These are phyloP conservation scores for Notolepis coatsorum DNA, from an alignment of 2,797 vertebrate genomes.

Conservation along the genomic window DNA sequence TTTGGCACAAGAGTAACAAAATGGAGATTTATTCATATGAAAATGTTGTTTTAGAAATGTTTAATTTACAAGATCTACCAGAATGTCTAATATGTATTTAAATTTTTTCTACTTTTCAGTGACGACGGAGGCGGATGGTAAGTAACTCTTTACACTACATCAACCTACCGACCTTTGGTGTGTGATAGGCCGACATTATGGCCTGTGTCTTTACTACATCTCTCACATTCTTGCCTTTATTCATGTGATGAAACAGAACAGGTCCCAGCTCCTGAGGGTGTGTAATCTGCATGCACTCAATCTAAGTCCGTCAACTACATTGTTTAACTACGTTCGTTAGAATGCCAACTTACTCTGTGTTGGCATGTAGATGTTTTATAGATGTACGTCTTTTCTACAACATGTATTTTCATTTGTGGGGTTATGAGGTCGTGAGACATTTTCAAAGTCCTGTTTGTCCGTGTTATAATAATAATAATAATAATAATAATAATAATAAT, in stretches of 20 bases:
- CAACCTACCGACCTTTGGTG: conserved; percentile 44
- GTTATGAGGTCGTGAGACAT: too few species aligned
- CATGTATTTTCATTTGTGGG: conserved; percentile 4
- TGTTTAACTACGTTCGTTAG: background rate
- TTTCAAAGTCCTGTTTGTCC: too few species aligned
- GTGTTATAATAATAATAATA: too few species aligned
- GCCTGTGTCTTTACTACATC: conserved; percentile 47
- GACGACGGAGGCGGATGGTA: conserved; percentile 60
- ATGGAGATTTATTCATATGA: too few species aligned
- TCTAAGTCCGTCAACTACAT: conserved; percentile 4
- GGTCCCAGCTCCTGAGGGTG: background rate
- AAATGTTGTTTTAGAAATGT: background rate
- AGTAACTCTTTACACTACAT: conserved; percentile 49
- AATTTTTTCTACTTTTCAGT: conserved; percentile 56
- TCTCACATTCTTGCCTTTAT: conserved; percentile 60
- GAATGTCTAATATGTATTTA: conserved; percentile 8
- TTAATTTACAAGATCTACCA: too few species aligned
- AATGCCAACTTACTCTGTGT: conserved; percentile 6
- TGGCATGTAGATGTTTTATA: background rate
- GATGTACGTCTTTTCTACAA: conserved; percentile 10
- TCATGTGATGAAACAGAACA: conserved; percentile 6
- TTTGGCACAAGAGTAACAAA: too few species aligned
- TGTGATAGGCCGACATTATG: conserved; percentile 41
- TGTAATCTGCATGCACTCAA: conserved; percentile 3
- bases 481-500: too few species aligned